Base-by-base conservation (phyloP, 2,888 invertebrate species). In the Ophonus ardosiacus region DNA sequence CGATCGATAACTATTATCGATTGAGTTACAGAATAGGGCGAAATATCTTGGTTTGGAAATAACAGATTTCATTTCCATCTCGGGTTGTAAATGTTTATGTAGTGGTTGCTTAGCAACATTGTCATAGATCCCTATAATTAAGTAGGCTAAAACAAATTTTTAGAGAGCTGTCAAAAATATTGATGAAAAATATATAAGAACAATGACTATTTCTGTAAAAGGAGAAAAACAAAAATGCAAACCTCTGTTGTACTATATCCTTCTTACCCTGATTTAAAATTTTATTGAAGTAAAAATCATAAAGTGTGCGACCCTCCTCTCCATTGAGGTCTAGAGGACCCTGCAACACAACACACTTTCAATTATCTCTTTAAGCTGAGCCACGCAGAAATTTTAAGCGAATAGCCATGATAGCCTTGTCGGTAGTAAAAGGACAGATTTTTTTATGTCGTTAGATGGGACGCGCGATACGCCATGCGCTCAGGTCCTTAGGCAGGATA, bases 361-460 rank as follows among this genome's bases (percentile, higher is more conserved):
- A 84, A 84, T 84, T 84, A 84, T 84, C 84, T 76, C 76, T 65
- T 78, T 84, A 84, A 84, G 84, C 84, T 84, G 84, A 84, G 84
- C 51, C 43, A 56, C 65, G 84, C 78, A 65, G 76, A 78, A 78
- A 78, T 76, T 61, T 84, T 78, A 74, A 83, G 74, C 59, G 83
- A 83, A 83, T 83, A 74, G 74, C 82, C 82, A 57, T 82, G 82
- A 82, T 82, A 82, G 82, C 71, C 71, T 51, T 82, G 79, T 74
- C 83, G 83, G 83, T 83, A 71, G 83, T 83, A 83, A 83, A 83
- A 83, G 59, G 76, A 83, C 83, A 83, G 83, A 83, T 83, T 83
- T 83, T 83, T 83, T 83, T 83, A 83, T 83, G 83, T 83, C 83
- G 83, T 83, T 83, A 83, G 83, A 83, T 83, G 76, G 83, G 74